Conservation (phyloP, 2,113 vertebrate genomes). For the Sarotherodon lohbergeri region DNA sequence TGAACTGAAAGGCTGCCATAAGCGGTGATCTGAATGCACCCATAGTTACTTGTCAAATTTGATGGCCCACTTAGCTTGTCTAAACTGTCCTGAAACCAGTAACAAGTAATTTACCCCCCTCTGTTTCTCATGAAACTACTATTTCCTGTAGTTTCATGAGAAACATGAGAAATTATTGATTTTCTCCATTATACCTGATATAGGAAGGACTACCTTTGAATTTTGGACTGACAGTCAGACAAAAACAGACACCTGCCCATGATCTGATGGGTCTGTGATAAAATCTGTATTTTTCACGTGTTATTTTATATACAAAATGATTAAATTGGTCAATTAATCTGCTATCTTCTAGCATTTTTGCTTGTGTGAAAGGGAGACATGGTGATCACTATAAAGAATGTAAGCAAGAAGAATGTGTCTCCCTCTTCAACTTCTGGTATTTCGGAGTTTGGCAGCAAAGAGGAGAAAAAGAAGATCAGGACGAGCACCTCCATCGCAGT, state of each 20-base stretch:
- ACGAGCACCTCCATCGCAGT: conserved; percentile 23
- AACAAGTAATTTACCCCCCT: neutral
- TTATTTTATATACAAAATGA: neutral
- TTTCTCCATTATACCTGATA: neutral
- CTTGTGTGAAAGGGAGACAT: neutral
- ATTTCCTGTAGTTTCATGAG: neutral
- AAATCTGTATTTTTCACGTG: neutral
- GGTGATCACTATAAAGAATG: neutral
- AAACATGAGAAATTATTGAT: neutral
- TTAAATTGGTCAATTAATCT: neutral
- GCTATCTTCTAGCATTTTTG: neutral
- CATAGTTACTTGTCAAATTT: neutral
- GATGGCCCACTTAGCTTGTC: neutral
- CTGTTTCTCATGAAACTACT: neutral
- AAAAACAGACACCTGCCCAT: neutral
- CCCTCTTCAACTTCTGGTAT: conserved; percentile 11
- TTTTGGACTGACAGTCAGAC: neutral
- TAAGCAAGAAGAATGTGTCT: neutral
- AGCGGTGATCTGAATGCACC: neutral
- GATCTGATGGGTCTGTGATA: neutral
- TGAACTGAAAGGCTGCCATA: neutral
- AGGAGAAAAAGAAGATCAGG: conserved; percentile 13
- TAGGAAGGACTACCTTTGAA: neutral
- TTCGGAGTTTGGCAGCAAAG: neutral
- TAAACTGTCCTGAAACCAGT: neutral